Conservation (phyloP, 2,888 invertebrate species). For the Homarus gammarus region DNA sequence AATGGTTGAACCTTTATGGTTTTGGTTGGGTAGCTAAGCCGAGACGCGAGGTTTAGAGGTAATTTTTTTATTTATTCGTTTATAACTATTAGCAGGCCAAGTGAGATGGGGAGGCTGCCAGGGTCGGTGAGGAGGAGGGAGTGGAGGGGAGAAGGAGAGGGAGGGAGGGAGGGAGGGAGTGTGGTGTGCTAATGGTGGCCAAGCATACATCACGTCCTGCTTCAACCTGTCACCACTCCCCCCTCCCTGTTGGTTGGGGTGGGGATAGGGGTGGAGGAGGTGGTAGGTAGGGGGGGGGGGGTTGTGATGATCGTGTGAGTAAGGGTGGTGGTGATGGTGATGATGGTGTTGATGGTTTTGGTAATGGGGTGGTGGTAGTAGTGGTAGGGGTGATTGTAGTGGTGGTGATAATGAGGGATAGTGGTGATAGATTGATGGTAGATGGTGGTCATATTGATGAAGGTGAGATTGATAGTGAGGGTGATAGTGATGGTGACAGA, state of each 20-base stretch:
- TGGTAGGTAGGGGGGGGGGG: neutral
- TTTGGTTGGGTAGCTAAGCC: no score
- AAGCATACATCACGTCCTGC: slow-evolving; percentile 7
- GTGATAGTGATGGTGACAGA: neutral
- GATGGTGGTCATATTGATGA: no score
- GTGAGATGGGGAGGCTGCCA: neutral
- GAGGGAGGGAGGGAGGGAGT: neutral
- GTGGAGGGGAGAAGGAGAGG: neutral
- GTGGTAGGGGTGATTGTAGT: neutral
- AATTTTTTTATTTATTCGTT: no score
- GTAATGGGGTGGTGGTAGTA: neutral
- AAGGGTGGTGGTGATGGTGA: neutral
- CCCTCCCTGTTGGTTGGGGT: neutral
- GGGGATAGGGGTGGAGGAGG: neutral
- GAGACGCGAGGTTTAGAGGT: no score
- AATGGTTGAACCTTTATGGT: no score
- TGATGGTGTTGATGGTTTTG: neutral
- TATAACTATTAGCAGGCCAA: no score
- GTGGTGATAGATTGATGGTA: neutral
- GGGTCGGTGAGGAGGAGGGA: neutral
- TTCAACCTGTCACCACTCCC: slow-evolving; percentile 10
- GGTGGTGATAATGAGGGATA: neutral
- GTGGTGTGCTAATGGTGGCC: neutral
- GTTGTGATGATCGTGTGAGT: neutral
- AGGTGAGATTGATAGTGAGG: neutral